These are phyloP conservation scores for Callyntrura sp. DNA, from an alignment of 2,888 invertebrate species.

Conservation along the genomic window DNA sequence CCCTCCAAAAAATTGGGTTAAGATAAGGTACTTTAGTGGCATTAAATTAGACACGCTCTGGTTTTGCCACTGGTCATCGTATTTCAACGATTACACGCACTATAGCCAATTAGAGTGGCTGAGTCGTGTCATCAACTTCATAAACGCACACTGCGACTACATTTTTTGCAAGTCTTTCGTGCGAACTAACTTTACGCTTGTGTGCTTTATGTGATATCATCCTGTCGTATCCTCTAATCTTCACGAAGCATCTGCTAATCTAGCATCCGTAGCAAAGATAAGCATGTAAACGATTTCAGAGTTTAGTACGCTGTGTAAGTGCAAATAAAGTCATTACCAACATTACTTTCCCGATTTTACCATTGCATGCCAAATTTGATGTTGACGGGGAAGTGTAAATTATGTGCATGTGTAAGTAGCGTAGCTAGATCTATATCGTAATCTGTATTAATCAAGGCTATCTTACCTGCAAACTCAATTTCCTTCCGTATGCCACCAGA, in stretches of 20 bases:
- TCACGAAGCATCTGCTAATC: background rate
- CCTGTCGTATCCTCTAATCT: constrained; percentile 6
- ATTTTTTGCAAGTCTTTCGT: background rate
- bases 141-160: too few relatives aligned
- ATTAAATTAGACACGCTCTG: constrained; percentile 31
- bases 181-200: too few relatives aligned
- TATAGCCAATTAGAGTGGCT: too few relatives aligned
- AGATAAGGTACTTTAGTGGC: background rate
- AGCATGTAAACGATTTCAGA: background rate
- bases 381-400: background rate
- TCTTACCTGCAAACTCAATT: background rate
- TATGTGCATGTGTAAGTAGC: background rate
- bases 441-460: constrained; percentile 15
- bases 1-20: constrained; percentile 35
- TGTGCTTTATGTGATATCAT: background rate
- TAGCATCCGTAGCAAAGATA: background rate
- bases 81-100: background rate
- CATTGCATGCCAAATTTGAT: constrained; percentile 1
- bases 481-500: constrained; percentile 37
- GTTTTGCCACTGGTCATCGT: constrained; percentile 18
- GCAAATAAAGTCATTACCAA: background rate
- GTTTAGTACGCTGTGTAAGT: too few relatives aligned
- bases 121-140: too few relatives aligned
- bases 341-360: background rate
- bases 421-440: background rate